Percentiles rank a stretch among this genome's conserved stretches.
Evolutionary conservation across 2,797 vertebrate species (phyloP).

Genomic region (Knipowitschia caucasica): DNA sequence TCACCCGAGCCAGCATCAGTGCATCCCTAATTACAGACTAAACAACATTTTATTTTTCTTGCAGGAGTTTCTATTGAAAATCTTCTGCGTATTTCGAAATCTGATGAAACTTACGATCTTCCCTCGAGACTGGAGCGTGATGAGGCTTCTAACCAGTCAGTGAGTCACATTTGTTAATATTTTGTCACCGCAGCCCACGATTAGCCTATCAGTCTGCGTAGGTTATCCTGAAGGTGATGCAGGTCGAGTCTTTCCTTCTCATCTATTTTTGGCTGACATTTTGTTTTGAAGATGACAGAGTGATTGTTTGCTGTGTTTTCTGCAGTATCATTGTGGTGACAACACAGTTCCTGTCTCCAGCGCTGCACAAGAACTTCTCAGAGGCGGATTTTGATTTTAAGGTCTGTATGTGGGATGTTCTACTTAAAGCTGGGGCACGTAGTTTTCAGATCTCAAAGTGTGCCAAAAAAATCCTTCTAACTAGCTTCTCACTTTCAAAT

Average conservation of each 20-base stretch:
- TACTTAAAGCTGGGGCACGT: too few relatives aligned
- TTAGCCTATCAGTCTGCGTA: constrained; percentile 48
- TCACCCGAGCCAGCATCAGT: too few relatives aligned
- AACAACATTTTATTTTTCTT: constrained; percentile 24
- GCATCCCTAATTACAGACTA: constrained; percentile 6
- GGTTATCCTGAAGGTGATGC: constrained; percentile 57
- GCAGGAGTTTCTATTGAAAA: constrained; percentile 96
- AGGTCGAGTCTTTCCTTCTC: constrained; percentile 39
- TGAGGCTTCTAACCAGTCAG: constrained; percentile 98
- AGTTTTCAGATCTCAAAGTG: too few relatives aligned
- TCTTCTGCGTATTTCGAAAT: constrained; percentile 99
- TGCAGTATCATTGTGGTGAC: constrained; percentile 96
- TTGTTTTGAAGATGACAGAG: constrained; percentile 47
- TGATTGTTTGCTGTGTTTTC: constrained; percentile 54
- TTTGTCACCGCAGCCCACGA: constrained; percentile 42
- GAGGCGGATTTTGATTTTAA: constrained; percentile 98
- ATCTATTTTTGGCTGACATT: constrained; percentile 54
- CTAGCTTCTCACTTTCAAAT: too few relatives aligned
- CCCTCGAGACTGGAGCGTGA: constrained; percentile 97
- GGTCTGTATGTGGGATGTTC: constrained; percentile 73
- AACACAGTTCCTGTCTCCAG: constrained; percentile 93
- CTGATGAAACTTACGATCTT: constrained; percentile 98
- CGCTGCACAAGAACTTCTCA: constrained; percentile 97
- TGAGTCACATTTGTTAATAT: constrained; percentile 66
- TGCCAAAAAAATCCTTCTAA: too few relatives aligned